Evolutionary conservation across 2,888 invertebrate genomes (phyloP).

Genomic region (Pocota personata): DNA sequence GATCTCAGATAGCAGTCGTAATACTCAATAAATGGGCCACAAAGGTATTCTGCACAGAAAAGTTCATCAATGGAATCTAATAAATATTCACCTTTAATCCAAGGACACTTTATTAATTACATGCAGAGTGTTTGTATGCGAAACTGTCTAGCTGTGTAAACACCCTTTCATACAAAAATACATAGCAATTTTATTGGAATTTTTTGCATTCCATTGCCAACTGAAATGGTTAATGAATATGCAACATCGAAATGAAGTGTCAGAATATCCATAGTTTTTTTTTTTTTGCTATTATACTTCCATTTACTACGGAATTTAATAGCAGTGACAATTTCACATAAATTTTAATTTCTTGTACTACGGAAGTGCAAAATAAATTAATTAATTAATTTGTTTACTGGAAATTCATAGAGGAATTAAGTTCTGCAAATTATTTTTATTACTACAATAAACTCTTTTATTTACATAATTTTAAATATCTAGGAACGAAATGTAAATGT

Average conservation of each 20-base stretch:
- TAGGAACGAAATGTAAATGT: neutral
- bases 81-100: constrained; percentile 45
- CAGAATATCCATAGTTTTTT: neutral
- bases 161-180: neutral
- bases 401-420: neutral
- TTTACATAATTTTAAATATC: constrained; percentile 8
- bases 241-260: constrained; percentile 19
- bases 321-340: constrained; percentile 9
- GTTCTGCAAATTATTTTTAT: neutral
- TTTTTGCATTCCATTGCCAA: neutral
- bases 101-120: constrained; percentile 33
- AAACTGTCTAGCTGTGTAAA: neutral
- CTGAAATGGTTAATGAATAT: constrained; percentile 43
- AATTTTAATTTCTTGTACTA: neutral
- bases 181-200: neutral
- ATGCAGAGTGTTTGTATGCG: neutral
- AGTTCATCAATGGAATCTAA: constrained; percentile 31
- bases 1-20: neutral
- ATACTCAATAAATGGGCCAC: constrained; percentile 16
- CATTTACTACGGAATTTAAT: neutral
- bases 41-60: neutral
- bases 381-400: constrained; percentile 31
- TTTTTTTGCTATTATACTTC: neutral
- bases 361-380: constrained; percentile 1
- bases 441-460: constrained; percentile 1